Evolutionary conservation across 2,888 invertebrate species (phyloP), one percentile per base, ranked within the genome.

Genomic region (Zygaena filipendulae): DNA sequence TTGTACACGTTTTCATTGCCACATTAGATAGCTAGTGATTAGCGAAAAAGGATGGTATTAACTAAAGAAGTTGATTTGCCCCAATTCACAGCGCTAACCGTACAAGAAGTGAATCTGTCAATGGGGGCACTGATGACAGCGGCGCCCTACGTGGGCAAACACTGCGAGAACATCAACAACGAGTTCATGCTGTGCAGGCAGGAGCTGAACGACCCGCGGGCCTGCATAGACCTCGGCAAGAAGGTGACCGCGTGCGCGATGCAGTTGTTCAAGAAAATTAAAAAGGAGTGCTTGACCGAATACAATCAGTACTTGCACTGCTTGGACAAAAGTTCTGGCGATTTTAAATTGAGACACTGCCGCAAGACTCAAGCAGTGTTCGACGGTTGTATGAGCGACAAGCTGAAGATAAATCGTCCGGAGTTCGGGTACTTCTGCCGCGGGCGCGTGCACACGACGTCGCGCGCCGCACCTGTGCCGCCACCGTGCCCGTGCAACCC

Each of bases 101-200:
- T 91, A n/a, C 86, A 84, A 30, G 96, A 71, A 39, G 63, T 96
- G 5, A 86, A 92, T 47, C 49, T 97, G 20, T 90, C 95, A 2
- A 87, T 89, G 3, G 84, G 93, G 5, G 87, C 89, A 25, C 79
- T 99, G 12, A 86, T 91, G 59, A 90, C 96, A 10, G 95, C 91
- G 1, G 87, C 92, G 8, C 89, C 92, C 46, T 93, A 95, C 67
- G 72, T 97, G 47, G 97, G 96, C 40, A 94, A 93, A 69, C 84
- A 87, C 47, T 99, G 99, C 69, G 95, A 97, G 72, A 67, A 77
- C 29, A 80, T 88, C 45, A 94, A 93, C 72, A 96, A 95, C 89
- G 97, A 97, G 69, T 97, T 92, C 58, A 88, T 95, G 85, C 71
- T 97, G 21, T 97, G 97, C 47, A 84, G 88, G n/a, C 54, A 80